phyloP scores from a whole-genome alignment of 1,140 invertebrate genomes.

The Rhopalosiphum padi region DNA sequence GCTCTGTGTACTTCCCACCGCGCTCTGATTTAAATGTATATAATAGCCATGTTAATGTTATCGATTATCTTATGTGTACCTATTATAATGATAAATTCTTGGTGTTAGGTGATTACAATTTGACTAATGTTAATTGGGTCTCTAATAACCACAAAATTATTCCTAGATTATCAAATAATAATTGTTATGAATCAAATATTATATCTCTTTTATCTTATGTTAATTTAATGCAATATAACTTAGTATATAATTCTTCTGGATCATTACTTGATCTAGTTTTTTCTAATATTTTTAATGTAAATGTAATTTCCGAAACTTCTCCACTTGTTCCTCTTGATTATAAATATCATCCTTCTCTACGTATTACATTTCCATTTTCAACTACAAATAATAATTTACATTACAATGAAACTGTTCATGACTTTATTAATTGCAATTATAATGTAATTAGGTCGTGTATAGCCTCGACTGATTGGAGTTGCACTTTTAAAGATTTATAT shows the following conservation, averaged over 20 bases:
- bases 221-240: constrained; percentile 1
- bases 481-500: background rate
- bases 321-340: background rate
- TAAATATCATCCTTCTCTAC: background rate
- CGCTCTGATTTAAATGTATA: background rate
- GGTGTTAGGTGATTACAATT: background rate
- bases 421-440: background rate
- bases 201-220: background rate
- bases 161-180: background rate
- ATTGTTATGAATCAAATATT: background rate
- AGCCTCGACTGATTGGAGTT: background rate
- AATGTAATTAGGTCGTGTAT: background rate
- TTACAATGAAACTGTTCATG: background rate
- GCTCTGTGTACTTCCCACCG: background rate
- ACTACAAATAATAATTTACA: background rate
- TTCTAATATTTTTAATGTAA: background rate
- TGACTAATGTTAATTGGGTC: background rate
- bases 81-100: background rate
- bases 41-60: background rate
- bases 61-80: background rate
- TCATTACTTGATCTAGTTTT: constrained; percentile 20
- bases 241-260: background rate
- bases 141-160: background rate
- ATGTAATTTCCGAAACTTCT: background rate
- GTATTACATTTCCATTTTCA: background rate